Evolutionary conservation across 1,140 invertebrate genomes (phyloP), one percentile per base, ranked within the genome.

Genomic region (Neodiprion fabricii): DNA sequence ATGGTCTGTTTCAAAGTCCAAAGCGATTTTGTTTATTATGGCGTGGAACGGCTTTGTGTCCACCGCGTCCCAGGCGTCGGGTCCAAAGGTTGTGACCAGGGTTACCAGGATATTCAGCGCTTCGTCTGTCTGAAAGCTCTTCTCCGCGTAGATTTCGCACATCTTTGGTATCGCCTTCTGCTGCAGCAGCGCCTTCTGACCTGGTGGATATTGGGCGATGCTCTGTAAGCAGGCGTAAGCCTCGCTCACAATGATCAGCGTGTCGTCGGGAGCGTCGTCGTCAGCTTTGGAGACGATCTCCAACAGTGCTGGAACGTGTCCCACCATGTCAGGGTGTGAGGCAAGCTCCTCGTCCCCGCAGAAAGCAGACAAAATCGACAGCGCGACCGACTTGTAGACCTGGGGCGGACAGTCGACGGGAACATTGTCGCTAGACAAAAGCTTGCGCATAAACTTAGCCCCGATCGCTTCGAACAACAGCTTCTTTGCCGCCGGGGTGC

Each of bases 391-490:
- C 88, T 97, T 96, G 85, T 96, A 97, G 40, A 97, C 93, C 67
- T 94, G 90, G 0, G 95, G 93, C 5, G 96, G 95, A 80, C 95
- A 96, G 79, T 96, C 96, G 72, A 93, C 92, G 72, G 95, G 93
- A 28, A 94, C 91, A 77, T 93, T 92, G 77, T 91, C 90, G 48
- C 91, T 92, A 3, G 92, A 91, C n/a, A 98, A 85, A 67, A 97
- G 85, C 75, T 95, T 93, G 80, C 93, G 92, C 12, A 98, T 83
- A 86, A 97, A 97, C 73, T 93, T 91, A 72, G 95, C 94, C 1
- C 96, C 96, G 77, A 97, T 96, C 0, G 94, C 94, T 87, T 97
- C 94, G 81, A 97, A 97, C 0, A 97, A 87, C n/a, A 93, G 88
- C 81, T 93, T 93, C 80, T 95, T 95, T 9, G 92, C 91, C 10